Evolutionary conservation across 2,113 vertebrate species (phyloP).

Genomic region (Misgurnus mizolepis): DNA sequence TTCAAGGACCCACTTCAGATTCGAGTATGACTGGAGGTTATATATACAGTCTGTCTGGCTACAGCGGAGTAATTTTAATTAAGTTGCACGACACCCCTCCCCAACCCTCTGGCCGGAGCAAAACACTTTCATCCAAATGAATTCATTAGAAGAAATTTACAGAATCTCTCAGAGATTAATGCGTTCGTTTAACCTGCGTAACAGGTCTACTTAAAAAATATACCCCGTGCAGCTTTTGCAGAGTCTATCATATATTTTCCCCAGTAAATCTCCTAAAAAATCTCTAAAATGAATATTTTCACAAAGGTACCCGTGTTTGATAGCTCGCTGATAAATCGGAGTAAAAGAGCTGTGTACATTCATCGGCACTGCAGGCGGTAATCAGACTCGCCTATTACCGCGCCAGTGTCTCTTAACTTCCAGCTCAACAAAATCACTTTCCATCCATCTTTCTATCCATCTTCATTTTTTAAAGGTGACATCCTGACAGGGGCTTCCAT

Average conservation of each 20-base stretch:
- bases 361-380: conserved; percentile 54
- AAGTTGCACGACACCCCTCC: not conserved
- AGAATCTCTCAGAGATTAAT: conserved; percentile 17
- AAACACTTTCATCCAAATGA: conserved; percentile 11
- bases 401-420: conserved; percentile 71
- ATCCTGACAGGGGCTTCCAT: conserved; percentile 77
- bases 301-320: conserved; percentile 18
- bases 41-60: conserved; percentile 19
- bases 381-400: conserved; percentile 65
- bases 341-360: conserved; percentile 29
- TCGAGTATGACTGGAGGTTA: conserved; percentile 9
- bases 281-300: conserved; percentile 12
- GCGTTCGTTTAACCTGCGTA: conserved; percentile 8
- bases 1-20: conserved; percentile 3
- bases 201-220: not conserved
- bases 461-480: conserved; percentile 74
- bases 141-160: conserved; percentile 20
- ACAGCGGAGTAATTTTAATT: conserved; percentile 20
- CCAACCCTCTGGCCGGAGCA: not conserved
- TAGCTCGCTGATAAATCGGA: conserved; percentile 16
- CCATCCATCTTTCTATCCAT: conserved; percentile 71
- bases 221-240: not conserved
- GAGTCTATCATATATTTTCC: not conserved
- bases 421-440: conserved; percentile 74
- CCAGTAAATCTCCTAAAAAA: not conserved